Evolutionary conservation across 2,888 invertebrate species (phyloP).

Genomic region (Ormyrus pomaceus): DNA sequence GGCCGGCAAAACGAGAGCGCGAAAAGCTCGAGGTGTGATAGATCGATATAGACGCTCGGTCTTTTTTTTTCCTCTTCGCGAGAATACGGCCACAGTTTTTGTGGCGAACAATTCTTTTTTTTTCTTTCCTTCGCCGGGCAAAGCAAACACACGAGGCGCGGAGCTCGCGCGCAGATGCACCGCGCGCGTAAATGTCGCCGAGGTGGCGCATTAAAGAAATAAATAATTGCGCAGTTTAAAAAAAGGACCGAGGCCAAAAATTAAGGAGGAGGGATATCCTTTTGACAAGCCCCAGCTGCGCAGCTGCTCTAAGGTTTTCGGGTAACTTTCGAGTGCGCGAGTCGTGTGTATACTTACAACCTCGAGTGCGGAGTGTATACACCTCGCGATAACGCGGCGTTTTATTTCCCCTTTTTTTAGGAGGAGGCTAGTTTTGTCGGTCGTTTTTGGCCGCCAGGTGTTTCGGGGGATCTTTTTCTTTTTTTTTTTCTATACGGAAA

Average conservation of each 20-base stretch:
- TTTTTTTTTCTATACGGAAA: background rate
- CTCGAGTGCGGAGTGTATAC: background rate
- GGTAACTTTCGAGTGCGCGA: background rate
- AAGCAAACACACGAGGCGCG: too few relatives aligned
- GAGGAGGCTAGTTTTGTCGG: constrained; percentile 7
- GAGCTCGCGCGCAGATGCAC: too few relatives aligned
- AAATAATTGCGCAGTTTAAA: too few relatives aligned
- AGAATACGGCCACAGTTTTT: too few relatives aligned
- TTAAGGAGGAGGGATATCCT: background rate
- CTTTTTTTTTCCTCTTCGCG: too few relatives aligned
- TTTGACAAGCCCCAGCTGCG: constrained; percentile 26
- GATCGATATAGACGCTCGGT: too few relatives aligned
- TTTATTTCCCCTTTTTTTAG: constrained; percentile 7
- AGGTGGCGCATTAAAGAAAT: too few relatives aligned
- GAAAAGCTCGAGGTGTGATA: too few relatives aligned
- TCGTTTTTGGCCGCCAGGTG: constrained; percentile 29
- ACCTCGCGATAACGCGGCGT: constrained; percentile 8
- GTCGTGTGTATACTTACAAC: background rate
- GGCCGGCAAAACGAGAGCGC: too few relatives aligned
- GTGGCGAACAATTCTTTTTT: too few relatives aligned
- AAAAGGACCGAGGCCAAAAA: background rate
- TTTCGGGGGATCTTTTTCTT: background rate
- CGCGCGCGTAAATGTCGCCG: too few relatives aligned
- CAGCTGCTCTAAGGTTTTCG: constrained; percentile 42
- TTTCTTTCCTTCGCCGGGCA: too few relatives aligned